Base-by-base conservation (phyloP, 2,113 vertebrate genomes). In the Labrus mixtus region DNA sequence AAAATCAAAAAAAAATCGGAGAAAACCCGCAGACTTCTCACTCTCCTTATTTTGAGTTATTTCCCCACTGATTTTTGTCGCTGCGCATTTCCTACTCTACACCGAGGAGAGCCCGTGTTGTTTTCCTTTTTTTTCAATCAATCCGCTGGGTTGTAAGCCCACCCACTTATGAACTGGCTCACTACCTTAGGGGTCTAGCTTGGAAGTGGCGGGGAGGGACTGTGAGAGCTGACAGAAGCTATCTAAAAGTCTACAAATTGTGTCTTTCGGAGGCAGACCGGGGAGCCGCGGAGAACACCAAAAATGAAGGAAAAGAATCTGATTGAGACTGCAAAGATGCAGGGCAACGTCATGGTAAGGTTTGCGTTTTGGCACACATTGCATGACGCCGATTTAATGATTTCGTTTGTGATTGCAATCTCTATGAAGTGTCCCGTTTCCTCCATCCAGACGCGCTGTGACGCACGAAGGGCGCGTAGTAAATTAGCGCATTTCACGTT, bases 291-390 rank as follows among this genome's bases (percentile, higher is more conserved):
- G 13, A 68, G 73, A 29, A 8, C 2, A 91, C 46, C 46, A 48
- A 92, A 84, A 36, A 98, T 98, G 98, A 98, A 96, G 94, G 97
- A 99, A 73, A 97, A 96, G 92, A 95, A 92, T 62, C 96, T 99
- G 90, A 98, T 99, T 29, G 97, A 98, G 92, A 98, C 97, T 0
- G 97, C 96, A 0, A 97, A 98, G 81, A 98, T 98, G 97, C 97
- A 99, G 87, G 98, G 97, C 3, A 97, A 98, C 93, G 78, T 99
- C 45, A 84, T 99, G 97, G 98, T 99, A 95, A 99, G 96, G 90
- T 4, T 29, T 71, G 46, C 10, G 58, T 56, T 33, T 62, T 54
- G 17, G 0, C 2, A 13, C 43, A 3, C 8, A n/a, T 43, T 72
- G 22, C 63, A 29, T 79, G 72, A 66, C 57, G 70, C 58, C 51